phyloP scores from a whole-genome alignment of 2,888 invertebrate genomes.

The Linnaemya vulpina region DNA sequence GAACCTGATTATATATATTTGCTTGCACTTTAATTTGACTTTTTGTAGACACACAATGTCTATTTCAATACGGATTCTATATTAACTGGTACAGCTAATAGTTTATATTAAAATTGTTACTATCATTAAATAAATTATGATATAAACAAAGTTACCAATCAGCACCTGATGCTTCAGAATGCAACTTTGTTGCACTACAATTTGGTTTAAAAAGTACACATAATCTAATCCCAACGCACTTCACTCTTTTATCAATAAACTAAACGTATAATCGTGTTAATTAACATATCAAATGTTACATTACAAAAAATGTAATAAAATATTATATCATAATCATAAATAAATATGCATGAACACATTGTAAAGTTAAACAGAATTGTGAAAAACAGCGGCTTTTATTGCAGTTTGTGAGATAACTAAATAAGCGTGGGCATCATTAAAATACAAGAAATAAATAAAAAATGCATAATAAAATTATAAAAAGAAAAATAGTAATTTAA shows the following conservation, averaged over 20 bases:
- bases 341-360: constrained; percentile 35
- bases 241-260: constrained; percentile 59
- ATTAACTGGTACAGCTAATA: too few species aligned
- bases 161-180: neutral
- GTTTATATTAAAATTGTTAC: too few species aligned
- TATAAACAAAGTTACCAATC: neutral
- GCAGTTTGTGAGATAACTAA: constrained; percentile 55
- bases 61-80: too few species aligned
- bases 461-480: constrained; percentile 47
- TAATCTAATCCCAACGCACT: constrained; percentile 28
- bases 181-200: neutral
- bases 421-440: constrained; percentile 65
- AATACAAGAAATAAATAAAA: constrained; percentile 15
- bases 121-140: too few species aligned
- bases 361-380: constrained; percentile 58
- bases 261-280: constrained; percentile 58
- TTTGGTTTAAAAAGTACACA: neutral
- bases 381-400: constrained; percentile 54
- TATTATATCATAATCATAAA: constrained; percentile 52
- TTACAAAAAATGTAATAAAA: constrained; percentile 37
- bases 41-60: too few species aligned
- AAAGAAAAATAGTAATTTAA: constrained; percentile 49
- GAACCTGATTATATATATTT: too few species aligned
- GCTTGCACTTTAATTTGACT: too few species aligned
- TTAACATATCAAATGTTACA: constrained; percentile 64